Percentiles rank a stretch among this genome's conserved stretches.
These are phyloP conservation scores for Zaprionus kolodkinae DNA, from an alignment of 1,140 invertebrate species.

Conservation along the genomic window DNA sequence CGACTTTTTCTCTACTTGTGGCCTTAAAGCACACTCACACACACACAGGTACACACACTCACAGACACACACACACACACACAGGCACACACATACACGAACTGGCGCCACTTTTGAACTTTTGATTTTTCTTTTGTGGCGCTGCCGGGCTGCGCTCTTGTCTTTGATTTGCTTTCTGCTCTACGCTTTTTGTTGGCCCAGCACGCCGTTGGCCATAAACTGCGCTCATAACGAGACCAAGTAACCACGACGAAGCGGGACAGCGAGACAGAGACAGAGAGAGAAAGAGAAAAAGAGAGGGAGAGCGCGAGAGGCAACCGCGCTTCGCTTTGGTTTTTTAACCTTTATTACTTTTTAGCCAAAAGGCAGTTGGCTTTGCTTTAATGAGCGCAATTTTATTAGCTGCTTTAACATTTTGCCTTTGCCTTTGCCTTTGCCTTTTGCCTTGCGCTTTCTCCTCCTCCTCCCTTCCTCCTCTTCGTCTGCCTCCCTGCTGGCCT, in stretches of 20 bases:
- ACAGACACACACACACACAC: constrained; percentile 20
- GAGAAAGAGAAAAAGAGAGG: too few species aligned
- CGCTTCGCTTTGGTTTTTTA: constrained; percentile 58
- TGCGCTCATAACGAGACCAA: constrained; percentile 50
- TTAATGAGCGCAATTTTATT: constrained; percentile 80
- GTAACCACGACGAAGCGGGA: constrained; percentile 10
- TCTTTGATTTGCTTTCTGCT: constrained; percentile 60
- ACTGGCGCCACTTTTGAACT: constrained; percentile 60
- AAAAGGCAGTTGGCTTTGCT: constrained; percentile 72
- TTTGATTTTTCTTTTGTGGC: constrained; percentile 70
- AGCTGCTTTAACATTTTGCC: constrained; percentile 63
- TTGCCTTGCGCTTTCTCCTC: neutral
- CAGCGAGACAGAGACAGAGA: neutral
- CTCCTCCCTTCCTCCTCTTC: too few species aligned
- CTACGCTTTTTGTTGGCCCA: constrained; percentile 36
- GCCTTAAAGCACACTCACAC: constrained; percentile 13
- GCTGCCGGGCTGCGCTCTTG: constrained; percentile 55
- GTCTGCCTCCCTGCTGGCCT: neutral
- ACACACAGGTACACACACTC: constrained; percentile 18
- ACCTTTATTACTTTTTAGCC: constrained; percentile 73
- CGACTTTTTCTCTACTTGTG: constrained; percentile 5
- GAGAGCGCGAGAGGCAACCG: too few species aligned
- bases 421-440: constrained; percentile 29
- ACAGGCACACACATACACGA: constrained; percentile 1
- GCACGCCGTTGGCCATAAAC: constrained; percentile 38